Percentiles rank a stretch among this genome's conserved stretches.
phyloP scores from a whole-genome alignment of 2,113 vertebrate genomes.

The Budorcas taxicolor region DNA sequence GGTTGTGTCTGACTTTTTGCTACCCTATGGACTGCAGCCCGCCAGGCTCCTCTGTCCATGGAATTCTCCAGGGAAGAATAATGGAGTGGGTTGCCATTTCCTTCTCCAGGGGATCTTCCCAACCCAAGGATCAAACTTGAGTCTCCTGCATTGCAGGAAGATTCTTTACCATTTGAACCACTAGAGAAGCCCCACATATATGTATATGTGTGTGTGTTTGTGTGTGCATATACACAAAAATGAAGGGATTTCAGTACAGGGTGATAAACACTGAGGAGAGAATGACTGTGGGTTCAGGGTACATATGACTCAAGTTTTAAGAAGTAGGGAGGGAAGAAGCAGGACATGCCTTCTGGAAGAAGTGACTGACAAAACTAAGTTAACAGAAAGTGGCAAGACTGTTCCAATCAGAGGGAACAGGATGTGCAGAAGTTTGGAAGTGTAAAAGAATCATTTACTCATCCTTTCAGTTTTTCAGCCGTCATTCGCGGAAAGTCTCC shows the following conservation, averaged over 20 bases:
- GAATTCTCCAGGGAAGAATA: background rate
- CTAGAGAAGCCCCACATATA: background rate
- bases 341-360: background rate
- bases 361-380: background rate
- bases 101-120: background rate
- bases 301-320: background rate
- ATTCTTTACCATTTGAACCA: background rate
- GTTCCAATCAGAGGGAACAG: background rate
- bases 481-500: background rate
- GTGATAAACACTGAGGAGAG: background rate
- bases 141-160: background rate
- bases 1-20: background rate
- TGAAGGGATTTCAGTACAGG: accelerated
- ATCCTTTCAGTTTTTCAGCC: background rate
- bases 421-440: background rate
- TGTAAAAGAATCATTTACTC: background rate
- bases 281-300: background rate
- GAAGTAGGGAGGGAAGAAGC: background rate
- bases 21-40: background rate
- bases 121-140: background rate
- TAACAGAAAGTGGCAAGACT: background rate
- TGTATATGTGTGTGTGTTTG: background rate
- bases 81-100: background rate
- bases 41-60: background rate
- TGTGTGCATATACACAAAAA: background rate